Conservation (phyloP, 2,888 invertebrate genomes). For the Acheta domesticus region DNA sequence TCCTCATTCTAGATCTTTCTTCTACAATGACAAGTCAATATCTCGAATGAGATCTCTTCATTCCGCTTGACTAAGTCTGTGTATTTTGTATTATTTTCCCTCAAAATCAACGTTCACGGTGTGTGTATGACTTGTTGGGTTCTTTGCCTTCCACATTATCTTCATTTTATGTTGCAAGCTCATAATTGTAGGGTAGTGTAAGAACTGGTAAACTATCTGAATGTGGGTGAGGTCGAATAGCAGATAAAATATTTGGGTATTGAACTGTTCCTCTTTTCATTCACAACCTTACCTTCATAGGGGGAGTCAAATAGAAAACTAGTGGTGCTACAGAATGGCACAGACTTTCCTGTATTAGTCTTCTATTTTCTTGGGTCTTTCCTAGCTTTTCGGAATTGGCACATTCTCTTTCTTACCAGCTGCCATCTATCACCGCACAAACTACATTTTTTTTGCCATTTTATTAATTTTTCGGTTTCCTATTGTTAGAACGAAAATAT, state of each 20-base stretch:
- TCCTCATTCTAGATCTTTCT: not conserved
- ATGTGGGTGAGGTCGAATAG: not conserved
- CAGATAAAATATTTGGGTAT: slow-evolving; percentile 22
- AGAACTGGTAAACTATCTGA: not conserved
- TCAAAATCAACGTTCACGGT: slow-evolving; percentile 21
- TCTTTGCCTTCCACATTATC: slow-evolving; percentile 21
- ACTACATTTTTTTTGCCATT: too few species aligned
- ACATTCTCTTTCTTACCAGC: too few species aligned
- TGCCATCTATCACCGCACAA: too few species aligned
- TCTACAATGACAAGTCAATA: slow-evolving; percentile 19
- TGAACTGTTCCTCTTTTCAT: slow-evolving; percentile 25
- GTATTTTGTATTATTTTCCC: not conserved
- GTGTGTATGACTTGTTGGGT: slow-evolving; percentile 25
- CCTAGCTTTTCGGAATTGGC: too few species aligned
- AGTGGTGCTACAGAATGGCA: too few species aligned
- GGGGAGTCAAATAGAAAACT: slow-evolving; percentile 25
- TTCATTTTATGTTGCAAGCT: slow-evolving; percentile 23
- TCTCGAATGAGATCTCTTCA: not conserved
- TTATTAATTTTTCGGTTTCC: too few species aligned
- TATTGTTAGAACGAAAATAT: too few species aligned
- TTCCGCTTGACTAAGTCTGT: slow-evolving; percentile 18
- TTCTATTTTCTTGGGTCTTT: too few species aligned
- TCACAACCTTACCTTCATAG: slow-evolving; percentile 24
- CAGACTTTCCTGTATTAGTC: too few species aligned
- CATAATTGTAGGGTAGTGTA: not conserved